phyloP scores from a whole-genome alignment of 2,797 vertebrate genomes.

The Manis pentadactyla region DNA sequence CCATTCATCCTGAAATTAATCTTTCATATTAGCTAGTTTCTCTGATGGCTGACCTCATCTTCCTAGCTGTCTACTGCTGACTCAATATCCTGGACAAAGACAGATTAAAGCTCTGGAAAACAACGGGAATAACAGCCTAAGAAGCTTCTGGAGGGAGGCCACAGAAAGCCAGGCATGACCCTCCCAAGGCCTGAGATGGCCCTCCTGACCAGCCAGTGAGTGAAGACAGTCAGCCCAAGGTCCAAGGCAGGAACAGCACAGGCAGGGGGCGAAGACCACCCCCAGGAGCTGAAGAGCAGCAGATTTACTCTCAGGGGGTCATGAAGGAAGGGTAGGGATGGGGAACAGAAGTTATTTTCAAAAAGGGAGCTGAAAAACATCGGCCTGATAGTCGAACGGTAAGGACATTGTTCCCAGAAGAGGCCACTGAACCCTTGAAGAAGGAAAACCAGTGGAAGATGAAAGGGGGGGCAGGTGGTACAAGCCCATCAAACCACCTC shows the following conservation, averaged over 20 bases:
- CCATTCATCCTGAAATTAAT: conserved; percentile 33
- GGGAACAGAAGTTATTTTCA: neutral
- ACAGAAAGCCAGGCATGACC: neutral
- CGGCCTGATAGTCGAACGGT: neutral
- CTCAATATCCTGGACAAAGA: conserved; percentile 51
- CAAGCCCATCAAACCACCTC: neutral
- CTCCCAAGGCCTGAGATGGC: neutral
- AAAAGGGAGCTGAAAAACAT: neutral
- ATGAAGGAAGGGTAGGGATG: neutral
- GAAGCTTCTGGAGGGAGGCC: neutral
- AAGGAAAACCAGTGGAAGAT: neutral
- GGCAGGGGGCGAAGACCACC: neutral
- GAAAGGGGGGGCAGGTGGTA: neutral
- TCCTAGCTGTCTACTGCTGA: conserved; percentile 35
- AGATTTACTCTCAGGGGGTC: neutral
- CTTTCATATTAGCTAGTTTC: conserved; percentile 45
- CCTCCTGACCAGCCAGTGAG: neutral
- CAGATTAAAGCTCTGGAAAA: conserved; percentile 45
- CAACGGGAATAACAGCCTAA: neutral
- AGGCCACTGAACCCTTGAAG: neutral
- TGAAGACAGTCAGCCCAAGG: neutral
- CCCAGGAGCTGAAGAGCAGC: neutral
- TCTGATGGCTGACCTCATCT: neutral
- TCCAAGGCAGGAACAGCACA: neutral
- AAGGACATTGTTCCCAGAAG: neutral